A percentile compares a stretch with the other conserved stretches of the same genome.
Conservation (phyloP, 2,888 invertebrate genomes). For the Germaria angustata region DNA sequence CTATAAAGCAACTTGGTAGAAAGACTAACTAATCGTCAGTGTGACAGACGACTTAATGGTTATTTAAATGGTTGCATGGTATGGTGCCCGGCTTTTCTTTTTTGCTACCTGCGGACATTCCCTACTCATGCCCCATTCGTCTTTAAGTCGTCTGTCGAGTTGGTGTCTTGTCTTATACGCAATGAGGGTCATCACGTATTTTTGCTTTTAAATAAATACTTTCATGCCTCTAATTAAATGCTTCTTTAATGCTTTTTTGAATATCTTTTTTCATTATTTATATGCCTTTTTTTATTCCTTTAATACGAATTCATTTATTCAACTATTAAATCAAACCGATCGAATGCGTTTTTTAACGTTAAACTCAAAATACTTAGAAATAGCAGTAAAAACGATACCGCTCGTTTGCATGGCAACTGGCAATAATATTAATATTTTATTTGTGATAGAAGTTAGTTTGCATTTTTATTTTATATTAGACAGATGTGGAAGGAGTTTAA, state of each 20-base stretch:
- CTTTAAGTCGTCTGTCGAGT: background rate
- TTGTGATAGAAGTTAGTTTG: background rate
- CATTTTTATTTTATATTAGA: too few relatives aligned
- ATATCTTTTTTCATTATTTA: conserved; percentile 57
- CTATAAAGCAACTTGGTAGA: background rate
- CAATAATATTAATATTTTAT: background rate
- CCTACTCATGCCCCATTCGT: background rate
- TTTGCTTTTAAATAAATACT: conserved; percentile 51
- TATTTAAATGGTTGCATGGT: conserved; percentile 1
- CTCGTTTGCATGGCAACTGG: conserved; percentile 19
- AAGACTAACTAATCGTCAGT: background rate
- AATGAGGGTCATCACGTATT: conserved; percentile 62
- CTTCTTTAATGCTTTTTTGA: conserved; percentile 56
- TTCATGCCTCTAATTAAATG: conserved; percentile 54
- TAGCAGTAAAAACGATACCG: conserved; percentile 22
- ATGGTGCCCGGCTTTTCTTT: background rate
- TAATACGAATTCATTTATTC: conserved; percentile 11
- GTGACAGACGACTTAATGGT: background rate
- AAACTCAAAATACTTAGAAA: conserved; percentile 28
- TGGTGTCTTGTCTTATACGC: conserved; percentile 15
- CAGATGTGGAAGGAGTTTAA: too few relatives aligned
- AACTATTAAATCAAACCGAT: conserved; percentile 54
- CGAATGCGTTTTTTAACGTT: background rate
- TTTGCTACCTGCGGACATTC: background rate
- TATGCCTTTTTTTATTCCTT: background rate